Base-by-base conservation (phyloP, 2,797 vertebrate genomes). In the Orientallactaga sibirica region DNA sequence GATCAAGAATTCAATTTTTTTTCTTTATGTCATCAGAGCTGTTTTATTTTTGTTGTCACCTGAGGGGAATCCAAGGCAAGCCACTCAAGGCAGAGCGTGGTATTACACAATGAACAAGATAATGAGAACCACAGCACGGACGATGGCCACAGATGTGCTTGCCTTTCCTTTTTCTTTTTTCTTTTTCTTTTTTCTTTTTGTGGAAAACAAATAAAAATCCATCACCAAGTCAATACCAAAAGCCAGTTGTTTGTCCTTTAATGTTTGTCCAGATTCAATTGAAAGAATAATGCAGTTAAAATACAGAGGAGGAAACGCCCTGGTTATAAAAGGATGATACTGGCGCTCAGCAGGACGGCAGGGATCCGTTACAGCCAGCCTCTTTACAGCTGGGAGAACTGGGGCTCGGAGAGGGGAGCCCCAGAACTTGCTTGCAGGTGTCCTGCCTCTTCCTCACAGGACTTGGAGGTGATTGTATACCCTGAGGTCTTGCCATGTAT, bases 31-130 rank as follows among this genome's bases (percentile, higher is more conserved):
- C 81, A 70, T 16, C 55, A 78, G 91, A 18, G 22, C 14, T 43
- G n/a, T 86, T 91, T 85, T 91, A 61, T n/a, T 77, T 94, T 87
- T 81, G 70, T 93, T 33, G 66, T 93, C 29, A 55, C 64, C 16
- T 48, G 62, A 58, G 52, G 87, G 48, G 22, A 80, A 78, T 80
- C 43, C 48, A 75, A 87, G 71, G 52, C 75, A 62, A 7, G 27
- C 1, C 24, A 15, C 77, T 1, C 19, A 33, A 14, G 4, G 37
- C 37, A 76, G 16, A 81, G 64, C 9, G 4, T 20, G 14, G 33
- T 33, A 2, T 82, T 71, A 52, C 43, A 76, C 74, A 74, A 29
- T 37, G 48, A n/a, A 76, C 70, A 77, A 24, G 27, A 8, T 43
- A 76, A 61, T 10, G 12, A 37, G 52, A 77, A 89, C 37, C 11